Percentiles rank a stretch among this genome's conserved stretches.
These are phyloP conservation scores for Drosophila ananassae DNA, from an alignment of 1,140 invertebrate genomes.

Conservation along the genomic window DNA sequence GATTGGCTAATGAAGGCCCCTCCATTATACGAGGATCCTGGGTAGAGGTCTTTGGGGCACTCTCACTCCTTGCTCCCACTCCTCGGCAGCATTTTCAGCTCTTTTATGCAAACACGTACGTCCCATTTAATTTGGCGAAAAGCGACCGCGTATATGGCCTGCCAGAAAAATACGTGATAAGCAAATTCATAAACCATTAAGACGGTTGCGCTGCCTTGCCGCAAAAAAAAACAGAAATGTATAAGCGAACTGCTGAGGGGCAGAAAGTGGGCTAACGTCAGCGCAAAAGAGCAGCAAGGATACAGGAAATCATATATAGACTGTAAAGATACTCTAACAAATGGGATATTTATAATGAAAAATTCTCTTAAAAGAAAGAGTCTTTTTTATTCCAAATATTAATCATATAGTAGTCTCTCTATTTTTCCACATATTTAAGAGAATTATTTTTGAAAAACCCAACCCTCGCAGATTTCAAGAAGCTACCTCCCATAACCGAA, in stretches of 20 bases:
- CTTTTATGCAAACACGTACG: conserved; percentile 75
- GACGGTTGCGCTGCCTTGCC: conserved; percentile 50
- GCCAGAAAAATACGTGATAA: conserved; percentile 76
- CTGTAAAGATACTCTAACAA: conserved; percentile 12
- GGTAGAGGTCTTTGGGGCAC: not conserved
- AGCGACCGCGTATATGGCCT: conserved; percentile 61
- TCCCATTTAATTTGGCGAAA: conserved; percentile 75
- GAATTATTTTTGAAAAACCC: too few species aligned
- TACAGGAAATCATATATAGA: not conserved
- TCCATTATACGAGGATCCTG: conserved; percentile 1
- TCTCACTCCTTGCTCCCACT: conserved; percentile 8
- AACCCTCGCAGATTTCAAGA: too few species aligned
- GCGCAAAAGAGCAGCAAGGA: conserved; percentile 35
- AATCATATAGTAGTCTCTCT: not conserved
- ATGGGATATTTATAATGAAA: not conserved
- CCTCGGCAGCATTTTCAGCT: conserved; percentile 21
- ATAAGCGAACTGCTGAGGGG: not conserved
- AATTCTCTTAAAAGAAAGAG: not conserved
- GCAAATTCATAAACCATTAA: conserved; percentile 79
- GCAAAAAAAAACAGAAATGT: conserved; percentile 10
- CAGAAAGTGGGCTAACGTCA: conserved; percentile 59
- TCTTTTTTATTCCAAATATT: not conserved
- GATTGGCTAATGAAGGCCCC: conserved; percentile 51
- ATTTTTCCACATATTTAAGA: too few species aligned
- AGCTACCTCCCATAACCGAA: not conserved